Evolutionary conservation across 2,888 invertebrate species (phyloP).

Genomic region (Hirtodrosophila trivittata): DNA sequence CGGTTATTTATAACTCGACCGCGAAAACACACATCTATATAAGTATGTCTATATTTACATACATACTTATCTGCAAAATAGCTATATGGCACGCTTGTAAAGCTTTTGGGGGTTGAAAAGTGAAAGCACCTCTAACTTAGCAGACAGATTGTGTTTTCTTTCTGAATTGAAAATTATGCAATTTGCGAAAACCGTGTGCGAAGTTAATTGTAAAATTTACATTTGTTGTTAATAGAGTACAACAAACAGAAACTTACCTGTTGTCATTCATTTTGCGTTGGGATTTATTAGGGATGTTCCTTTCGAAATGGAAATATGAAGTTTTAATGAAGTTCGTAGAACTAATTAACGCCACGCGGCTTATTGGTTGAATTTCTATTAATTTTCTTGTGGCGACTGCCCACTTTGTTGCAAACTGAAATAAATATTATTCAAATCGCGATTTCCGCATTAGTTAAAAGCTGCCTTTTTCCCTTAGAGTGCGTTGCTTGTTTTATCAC

Average conservation of each 20-base stretch:
- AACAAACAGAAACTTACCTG: constrained; percentile 67
- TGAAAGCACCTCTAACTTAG: constrained; percentile 48
- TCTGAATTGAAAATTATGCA: constrained; percentile 62
- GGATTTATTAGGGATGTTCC: constrained; percentile 14
- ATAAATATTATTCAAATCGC: constrained; percentile 10
- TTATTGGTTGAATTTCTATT: constrained; percentile 14
- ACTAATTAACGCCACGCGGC: constrained; percentile 33
- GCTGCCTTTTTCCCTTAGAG: constrained; percentile 31
- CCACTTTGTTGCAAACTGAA: constrained; percentile 4
- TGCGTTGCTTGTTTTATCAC: constrained; percentile 59
- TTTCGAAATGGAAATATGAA: constrained; percentile 14
- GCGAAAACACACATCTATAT: constrained; percentile 6
- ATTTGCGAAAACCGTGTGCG: constrained; percentile 30
- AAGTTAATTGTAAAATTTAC: constrained; percentile 1
- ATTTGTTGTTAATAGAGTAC: too few relatives aligned
- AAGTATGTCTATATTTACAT: not conserved
- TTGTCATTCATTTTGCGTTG: constrained; percentile 56
- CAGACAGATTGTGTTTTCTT: constrained; percentile 26
- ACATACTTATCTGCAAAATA: constrained; percentile 3
- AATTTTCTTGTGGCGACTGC: constrained; percentile 9
- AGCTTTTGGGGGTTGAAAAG: constrained; percentile 55
- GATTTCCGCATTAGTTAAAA: not conserved
- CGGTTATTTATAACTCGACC: constrained; percentile 41
- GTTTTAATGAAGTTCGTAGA: constrained; percentile 4
- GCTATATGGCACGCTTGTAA: constrained; percentile 3